Evolutionary conservation across 2,888 invertebrate genomes (phyloP).

Genomic region (Eristalis arbustorum): DNA sequence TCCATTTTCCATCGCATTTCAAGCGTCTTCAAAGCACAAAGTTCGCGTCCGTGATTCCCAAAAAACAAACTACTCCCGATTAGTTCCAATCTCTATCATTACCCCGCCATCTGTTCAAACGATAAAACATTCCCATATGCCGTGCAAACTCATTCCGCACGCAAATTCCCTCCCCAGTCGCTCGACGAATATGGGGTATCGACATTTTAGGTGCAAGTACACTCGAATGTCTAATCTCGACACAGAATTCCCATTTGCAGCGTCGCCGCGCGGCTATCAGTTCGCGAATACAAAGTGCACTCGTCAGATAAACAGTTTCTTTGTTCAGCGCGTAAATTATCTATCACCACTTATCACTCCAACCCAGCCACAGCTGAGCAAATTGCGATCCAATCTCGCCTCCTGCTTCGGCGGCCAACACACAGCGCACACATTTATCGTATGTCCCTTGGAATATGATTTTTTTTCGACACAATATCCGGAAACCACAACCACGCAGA

Average conservation of each 20-base stretch:
- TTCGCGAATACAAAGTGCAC: slow-evolving; percentile 25
- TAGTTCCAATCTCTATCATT: too few relatives aligned
- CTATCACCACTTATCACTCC: not conserved
- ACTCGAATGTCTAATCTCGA: not conserved
- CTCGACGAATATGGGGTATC: not conserved
- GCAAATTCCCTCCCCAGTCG: not conserved
- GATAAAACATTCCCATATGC: too few relatives aligned
- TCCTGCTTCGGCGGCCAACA: not conserved
- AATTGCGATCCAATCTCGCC: not conserved
- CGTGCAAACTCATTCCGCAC: not conserved
- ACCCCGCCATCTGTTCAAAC: too few relatives aligned
- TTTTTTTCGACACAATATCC: not conserved
- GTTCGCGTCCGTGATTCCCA: too few relatives aligned
- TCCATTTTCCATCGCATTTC: too few relatives aligned
- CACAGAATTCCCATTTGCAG: not conserved
- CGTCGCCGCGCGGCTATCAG: not conserved
- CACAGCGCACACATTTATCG: too few relatives aligned
- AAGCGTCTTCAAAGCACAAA: too few relatives aligned
- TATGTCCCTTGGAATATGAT: not conserved
- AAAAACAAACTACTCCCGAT: too few relatives aligned
- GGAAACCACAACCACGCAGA: slow-evolving; percentile 3
- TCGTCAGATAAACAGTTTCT: slow-evolving; percentile 42
- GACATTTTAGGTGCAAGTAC: not conserved
- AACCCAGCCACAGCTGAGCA: not conserved
- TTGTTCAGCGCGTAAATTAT: slow-evolving; percentile 28